Base-by-base conservation (phyloP, 2,888 invertebrate species). In the Copidosoma aretas region DNA sequence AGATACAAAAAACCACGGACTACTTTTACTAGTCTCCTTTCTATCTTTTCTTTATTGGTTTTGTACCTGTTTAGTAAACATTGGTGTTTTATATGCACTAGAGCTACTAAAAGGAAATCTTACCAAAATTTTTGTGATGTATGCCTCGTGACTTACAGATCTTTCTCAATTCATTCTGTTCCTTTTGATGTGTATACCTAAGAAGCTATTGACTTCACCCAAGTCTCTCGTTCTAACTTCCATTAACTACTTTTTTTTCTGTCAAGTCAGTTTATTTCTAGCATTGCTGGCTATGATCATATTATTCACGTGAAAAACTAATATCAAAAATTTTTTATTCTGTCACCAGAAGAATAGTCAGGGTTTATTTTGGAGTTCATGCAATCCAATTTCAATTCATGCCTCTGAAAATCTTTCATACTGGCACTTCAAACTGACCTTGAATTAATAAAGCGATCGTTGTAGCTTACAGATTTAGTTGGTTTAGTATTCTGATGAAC, bases 171-270 rank as follows among this genome's bases (percentile, higher is more conserved):
- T 25, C 21, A 32, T 21, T 51, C 46, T 56, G 22, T 60, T 51
- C 41, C 73, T 56, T 39, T 62, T 51, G 49, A 39, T 66, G 59
- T n/a, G 10, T 10, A 72, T 68, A 3, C 71, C 68, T 4, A 72
- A 41, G 24, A 73, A 73, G 64, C 1, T 21, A 72, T 63, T 32
- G 3, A 8, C 8, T 32, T 32, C 32, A 32, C 32, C 32, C 32
- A 32, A 8, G 8, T 32, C 32, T 32, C 4, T 32, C 32, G 8
- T 32, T 32, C 8, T 32, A 5, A 32, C 3, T 32, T 32, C 32
- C 3, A 73, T 68, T 22, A 73, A 58, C 62, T 74, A 75, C 39
- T 52, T 61, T 3, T 62, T 15, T 64, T 70, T 3, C 73, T 60
- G 17, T 62, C 54, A n/a, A n/a, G 10, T 43, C 10, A 54, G 3